Evolutionary conservation across 2,797 vertebrate species (phyloP).

Genomic region (Platyrinchus mystaceus): DNA sequence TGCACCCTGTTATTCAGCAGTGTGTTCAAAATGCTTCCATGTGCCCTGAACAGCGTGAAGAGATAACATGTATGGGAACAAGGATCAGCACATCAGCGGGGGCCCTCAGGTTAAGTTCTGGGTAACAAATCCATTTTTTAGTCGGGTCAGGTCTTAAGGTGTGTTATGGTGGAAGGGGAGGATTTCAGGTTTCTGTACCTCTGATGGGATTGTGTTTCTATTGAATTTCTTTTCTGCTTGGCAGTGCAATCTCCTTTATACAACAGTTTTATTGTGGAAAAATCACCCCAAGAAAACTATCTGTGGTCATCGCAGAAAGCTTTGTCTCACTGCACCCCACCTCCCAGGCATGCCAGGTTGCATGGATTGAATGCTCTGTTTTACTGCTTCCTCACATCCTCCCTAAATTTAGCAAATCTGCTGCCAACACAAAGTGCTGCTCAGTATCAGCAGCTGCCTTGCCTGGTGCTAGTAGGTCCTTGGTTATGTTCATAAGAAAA

Average conservation of each 20-base stretch:
- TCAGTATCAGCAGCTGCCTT: slow-evolving; percentile 24
- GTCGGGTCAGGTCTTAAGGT: neutral
- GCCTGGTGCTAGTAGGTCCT: neutral
- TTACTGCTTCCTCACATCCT: slow-evolving; percentile 15
- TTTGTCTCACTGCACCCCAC: neutral
- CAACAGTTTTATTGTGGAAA: neutral
- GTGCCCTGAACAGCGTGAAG: accelerated
- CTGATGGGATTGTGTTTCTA: neutral
- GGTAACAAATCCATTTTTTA: neutral
- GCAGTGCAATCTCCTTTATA: neutral
- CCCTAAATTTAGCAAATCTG: neutral
- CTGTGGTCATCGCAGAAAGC: neutral
- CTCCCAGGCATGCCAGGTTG: neutral
- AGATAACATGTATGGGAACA: neutral
- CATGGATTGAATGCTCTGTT: neutral
- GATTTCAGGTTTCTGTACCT: neutral
- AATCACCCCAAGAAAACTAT: neutral
- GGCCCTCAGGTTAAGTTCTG: neutral
- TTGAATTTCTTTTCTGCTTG: neutral
- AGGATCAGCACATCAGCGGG: neutral
- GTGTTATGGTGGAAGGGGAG: neutral
- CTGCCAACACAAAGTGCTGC: slow-evolving; percentile 31
- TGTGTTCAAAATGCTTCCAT: neutral
- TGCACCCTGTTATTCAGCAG: accelerated
- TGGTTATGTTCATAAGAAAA: slow-evolving; percentile 43